These are phyloP conservation scores for Neosilurus hyrtlii DNA, from an alignment of 2,797 vertebrate species.

Conservation along the genomic window DNA sequence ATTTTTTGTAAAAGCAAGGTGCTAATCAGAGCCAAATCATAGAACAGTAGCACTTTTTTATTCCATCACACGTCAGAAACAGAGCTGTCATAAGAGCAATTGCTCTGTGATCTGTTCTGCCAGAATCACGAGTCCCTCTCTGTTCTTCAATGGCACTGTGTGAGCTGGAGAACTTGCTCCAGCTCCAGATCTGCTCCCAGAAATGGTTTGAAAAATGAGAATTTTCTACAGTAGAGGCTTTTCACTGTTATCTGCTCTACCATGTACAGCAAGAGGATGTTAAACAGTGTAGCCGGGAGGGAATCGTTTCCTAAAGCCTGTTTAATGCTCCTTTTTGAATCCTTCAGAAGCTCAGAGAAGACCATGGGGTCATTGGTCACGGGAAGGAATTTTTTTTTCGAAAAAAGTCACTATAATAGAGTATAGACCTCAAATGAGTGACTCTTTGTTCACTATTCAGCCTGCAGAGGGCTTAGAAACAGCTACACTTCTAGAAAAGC, in stretches of 20 bases:
- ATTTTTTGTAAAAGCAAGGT: neutral
- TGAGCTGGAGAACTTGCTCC: neutral
- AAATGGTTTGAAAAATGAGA: conserved; percentile 4
- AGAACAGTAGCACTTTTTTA: neutral
- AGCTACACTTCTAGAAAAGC: neutral
- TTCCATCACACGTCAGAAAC: neutral
- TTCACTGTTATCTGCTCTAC: conserved; percentile 27
- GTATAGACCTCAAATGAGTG: no score
- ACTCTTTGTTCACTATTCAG: no score
- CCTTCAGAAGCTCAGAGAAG: conserved; percentile 22
- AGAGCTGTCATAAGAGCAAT: neutral
- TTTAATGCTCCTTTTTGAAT: conserved; percentile 13
- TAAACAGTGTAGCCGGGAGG: conserved; percentile 13
- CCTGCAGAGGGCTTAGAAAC: neutral
- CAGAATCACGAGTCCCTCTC: neutral
- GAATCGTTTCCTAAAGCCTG: conserved; percentile 21
- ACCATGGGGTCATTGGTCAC: neutral
- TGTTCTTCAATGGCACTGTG: neutral
- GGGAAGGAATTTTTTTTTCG: neutral
- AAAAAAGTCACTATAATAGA: neutral
- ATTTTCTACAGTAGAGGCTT: conserved; percentile 19
- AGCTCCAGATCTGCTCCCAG: neutral
- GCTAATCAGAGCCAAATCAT: neutral
- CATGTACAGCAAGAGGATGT: conserved; percentile 35
- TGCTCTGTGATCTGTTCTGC: neutral